Evolutionary conservation across 1,140 invertebrate species (phyloP).

Genomic region (Muscidifurax raptorellus): DNA sequence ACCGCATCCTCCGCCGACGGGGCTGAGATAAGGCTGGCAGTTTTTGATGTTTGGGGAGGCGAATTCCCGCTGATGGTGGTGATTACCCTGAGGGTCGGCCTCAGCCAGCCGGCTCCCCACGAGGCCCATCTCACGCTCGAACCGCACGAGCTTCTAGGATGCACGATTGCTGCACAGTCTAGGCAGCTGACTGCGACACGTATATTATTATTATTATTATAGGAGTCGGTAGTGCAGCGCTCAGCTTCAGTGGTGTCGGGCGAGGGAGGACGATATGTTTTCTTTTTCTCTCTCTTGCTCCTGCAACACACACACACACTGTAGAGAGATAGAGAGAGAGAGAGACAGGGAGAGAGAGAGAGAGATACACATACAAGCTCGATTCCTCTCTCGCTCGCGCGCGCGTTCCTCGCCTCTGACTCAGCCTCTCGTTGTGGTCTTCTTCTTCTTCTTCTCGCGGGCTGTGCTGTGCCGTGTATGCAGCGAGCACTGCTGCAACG

Average conservation of each 20-base stretch:
- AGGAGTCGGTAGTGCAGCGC: not conserved
- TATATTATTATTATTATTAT: too few relatives aligned
- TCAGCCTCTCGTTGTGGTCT: not conserved
- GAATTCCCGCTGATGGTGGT: not conserved
- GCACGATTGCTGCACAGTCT: not conserved
- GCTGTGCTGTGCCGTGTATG: not conserved
- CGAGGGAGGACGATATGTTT: constrained; percentile 16
- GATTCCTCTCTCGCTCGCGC: not conserved
- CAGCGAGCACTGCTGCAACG: not conserved
- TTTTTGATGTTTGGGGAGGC: constrained; percentile 8
- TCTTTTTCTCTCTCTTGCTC: constrained; percentile 3
- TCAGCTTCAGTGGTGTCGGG: not conserved
- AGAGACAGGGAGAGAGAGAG: not conserved
- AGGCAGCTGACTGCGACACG: too few relatives aligned
- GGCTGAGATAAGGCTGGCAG: constrained; percentile 14
- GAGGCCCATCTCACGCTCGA: constrained; percentile 65
- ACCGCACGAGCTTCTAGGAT: not conserved
- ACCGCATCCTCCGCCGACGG: not conserved
- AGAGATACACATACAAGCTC: not conserved
- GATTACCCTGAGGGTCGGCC: constrained; percentile 55
- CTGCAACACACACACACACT: not conserved
- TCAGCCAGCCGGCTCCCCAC: constrained; percentile 67
- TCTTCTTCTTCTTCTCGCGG: not conserved
- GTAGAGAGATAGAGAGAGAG: not conserved
- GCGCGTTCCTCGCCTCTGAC: constrained; percentile 14